Conservation (phyloP, 2,888 invertebrate species). For the Caenorhabditis parvicauda region DNA sequence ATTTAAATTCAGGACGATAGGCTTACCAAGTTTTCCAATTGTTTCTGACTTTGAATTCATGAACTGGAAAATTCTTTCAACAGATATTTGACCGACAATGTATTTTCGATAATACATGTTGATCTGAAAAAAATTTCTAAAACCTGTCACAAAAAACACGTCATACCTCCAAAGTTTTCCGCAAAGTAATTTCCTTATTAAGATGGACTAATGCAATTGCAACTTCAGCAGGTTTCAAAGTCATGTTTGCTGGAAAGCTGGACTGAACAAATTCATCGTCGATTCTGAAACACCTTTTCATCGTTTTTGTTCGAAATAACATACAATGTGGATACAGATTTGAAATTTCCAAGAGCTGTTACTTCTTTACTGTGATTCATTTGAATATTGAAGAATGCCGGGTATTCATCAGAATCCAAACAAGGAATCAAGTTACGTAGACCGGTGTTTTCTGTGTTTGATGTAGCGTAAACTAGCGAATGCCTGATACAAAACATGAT, state of each 20-base stretch:
- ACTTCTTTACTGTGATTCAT: too few relatives aligned
- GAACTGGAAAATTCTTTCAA: constrained; percentile 20
- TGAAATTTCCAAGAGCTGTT: too few relatives aligned
- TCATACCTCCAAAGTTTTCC: constrained; percentile 12
- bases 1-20: not conserved
- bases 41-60: constrained; percentile 13
- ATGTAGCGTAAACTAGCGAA: constrained; percentile 15
- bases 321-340: too few relatives aligned
- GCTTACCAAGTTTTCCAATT: constrained; percentile 22
- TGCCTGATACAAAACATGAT: too few relatives aligned
- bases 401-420: constrained; percentile 23
- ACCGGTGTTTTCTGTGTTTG: constrained; percentile 10
- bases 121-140: constrained; percentile 8
- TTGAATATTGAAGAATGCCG: constrained; percentile 13
- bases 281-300: too few relatives aligned
- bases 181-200: constrained; percentile 5
- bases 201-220: constrained; percentile 17
- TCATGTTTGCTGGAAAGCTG: too few relatives aligned
- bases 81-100: constrained; percentile 8
- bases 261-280: too few relatives aligned
- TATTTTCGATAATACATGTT: constrained; percentile 15
- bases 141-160: not conserved
- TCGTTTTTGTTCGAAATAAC: too few relatives aligned
- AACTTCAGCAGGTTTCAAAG: constrained; percentile 12
- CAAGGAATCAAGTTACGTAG: constrained; percentile 29